Evolutionary conservation across 1,140 invertebrate genomes (phyloP).

Genomic region (Anastatus disparis): DNA sequence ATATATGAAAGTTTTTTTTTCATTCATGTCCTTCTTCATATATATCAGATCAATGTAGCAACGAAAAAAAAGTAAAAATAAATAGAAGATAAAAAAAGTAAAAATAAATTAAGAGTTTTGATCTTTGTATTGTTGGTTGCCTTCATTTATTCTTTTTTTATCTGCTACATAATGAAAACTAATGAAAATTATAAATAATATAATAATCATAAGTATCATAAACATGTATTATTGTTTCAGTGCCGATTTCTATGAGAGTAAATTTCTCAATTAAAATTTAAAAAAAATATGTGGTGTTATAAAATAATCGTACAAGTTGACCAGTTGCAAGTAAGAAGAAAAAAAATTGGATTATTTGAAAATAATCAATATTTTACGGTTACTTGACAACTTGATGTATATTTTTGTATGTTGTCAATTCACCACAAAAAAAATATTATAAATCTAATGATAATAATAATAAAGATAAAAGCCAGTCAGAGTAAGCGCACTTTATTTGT

Average conservation of each 20-base stretch:
- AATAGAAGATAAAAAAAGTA: neutral
- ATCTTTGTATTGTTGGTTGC: too few relatives aligned
- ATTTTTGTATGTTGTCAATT: too few relatives aligned
- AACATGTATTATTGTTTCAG: neutral
- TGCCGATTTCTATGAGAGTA: neutral
- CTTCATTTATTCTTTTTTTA: too few relatives aligned
- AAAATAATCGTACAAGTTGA: conserved; percentile 55
- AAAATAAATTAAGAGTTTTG: neutral
- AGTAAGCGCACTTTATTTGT: conserved; percentile 48
- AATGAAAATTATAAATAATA: neutral
- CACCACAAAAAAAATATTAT: conserved; percentile 13
- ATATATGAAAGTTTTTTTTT: neutral
- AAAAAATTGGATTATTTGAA: too few relatives aligned
- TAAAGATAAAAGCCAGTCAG: conserved; percentile 56
- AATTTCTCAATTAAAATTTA: neutral
- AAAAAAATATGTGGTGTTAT: conserved; percentile 18
- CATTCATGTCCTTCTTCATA: neutral
- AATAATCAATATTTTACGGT: too few relatives aligned
- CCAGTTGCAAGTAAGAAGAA: conserved; percentile 36
- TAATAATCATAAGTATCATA: neutral
- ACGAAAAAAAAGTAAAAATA: too few relatives aligned
- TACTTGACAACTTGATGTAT: too few relatives aligned
- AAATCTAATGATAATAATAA: conserved; percentile 47
- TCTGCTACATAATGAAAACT: neutral
- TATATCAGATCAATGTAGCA: neutral